Percentiles rank a stretch among this genome's conserved stretches.
Conservation (phyloP, 2,113 vertebrate species). For the Beaufortia kweichowensis region DNA sequence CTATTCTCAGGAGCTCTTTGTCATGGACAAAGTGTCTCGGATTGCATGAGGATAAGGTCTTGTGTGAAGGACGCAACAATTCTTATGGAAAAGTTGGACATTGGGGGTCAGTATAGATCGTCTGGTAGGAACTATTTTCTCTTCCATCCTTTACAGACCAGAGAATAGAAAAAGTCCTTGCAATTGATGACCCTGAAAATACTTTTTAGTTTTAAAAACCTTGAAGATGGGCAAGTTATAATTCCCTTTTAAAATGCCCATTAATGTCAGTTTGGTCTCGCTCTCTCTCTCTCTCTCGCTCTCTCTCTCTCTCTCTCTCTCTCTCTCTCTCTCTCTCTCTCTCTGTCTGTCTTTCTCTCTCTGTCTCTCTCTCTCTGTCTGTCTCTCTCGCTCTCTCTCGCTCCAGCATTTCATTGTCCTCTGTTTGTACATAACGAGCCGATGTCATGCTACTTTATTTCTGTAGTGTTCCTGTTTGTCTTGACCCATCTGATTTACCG, state of each 20-base stretch:
- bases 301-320: background rate
- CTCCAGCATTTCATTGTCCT: background rate
- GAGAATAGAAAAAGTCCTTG: too few relatives aligned
- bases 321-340: background rate
- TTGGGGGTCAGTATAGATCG: conserved; percentile 3
- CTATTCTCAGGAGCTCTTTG: conserved; percentile 1
- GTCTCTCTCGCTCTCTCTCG: background rate
- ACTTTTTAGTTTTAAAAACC: too few relatives aligned
- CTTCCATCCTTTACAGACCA: too few relatives aligned
- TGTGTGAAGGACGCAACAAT: conserved; percentile 20
- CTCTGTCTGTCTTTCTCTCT: too few relatives aligned
- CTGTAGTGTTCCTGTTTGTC: background rate
- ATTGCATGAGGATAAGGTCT: background rate
- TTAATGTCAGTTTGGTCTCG: background rate
- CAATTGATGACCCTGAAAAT: too few relatives aligned
- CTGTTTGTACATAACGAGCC: background rate
- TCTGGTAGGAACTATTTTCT: background rate
- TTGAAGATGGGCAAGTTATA: too few relatives aligned
- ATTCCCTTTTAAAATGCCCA: too few relatives aligned
- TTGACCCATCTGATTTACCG: background rate
- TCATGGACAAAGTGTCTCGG: conserved; percentile 9
- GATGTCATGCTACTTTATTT: background rate
- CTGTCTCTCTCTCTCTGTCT: too few relatives aligned
- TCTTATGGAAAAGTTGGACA: background rate
- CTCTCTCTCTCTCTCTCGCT: background rate